Conservation (phyloP, 1,140 invertebrate genomes). For the Daktulosphaira vitifoliae region DNA sequence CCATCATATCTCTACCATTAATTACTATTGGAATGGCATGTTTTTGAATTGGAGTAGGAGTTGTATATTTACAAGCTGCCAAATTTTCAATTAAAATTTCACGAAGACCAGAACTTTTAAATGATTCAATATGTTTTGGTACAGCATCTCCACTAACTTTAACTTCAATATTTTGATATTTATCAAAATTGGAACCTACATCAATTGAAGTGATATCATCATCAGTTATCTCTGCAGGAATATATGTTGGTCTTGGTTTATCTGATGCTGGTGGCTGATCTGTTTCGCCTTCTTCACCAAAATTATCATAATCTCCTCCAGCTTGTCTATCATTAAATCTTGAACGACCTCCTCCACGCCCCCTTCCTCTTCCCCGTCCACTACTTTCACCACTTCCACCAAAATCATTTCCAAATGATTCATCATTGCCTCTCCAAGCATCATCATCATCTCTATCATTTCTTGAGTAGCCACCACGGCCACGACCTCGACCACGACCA, state of each 20-base stretch:
- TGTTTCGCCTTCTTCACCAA: neutral
- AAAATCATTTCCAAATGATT: neutral
- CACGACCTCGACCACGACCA: slow-evolving; percentile 8
- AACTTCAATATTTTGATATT: slow-evolving; percentile 33
- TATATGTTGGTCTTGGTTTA: slow-evolving; percentile 48
- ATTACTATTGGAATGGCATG: slow-evolving; percentile 75
- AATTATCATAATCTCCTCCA: neutral
- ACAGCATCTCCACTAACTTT: slow-evolving; percentile 58
- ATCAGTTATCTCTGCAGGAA: slow-evolving; percentile 65
- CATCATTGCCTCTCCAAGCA: neutral
- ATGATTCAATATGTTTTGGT: slow-evolving; percentile 55
- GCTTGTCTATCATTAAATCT: neutral
- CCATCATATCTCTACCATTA: slow-evolving; percentile 80
- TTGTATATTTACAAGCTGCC: slow-evolving; percentile 65
- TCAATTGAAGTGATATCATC: slow-evolving; percentile 61
- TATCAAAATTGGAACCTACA: slow-evolving; percentile 77
- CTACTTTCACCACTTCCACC: neutral
- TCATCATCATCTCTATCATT: slow-evolving; percentile 20
- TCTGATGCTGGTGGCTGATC: neutral
- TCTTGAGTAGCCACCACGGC: neutral
- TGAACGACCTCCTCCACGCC: neutral
- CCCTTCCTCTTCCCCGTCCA: neutral
- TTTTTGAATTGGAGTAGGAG: slow-evolving; percentile 91
- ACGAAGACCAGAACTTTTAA: slow-evolving; percentile 61
- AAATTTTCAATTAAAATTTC: slow-evolving; percentile 67